Base-by-base conservation (phyloP, 2,888 invertebrate genomes). In the Dolomedes plantarius region DNA sequence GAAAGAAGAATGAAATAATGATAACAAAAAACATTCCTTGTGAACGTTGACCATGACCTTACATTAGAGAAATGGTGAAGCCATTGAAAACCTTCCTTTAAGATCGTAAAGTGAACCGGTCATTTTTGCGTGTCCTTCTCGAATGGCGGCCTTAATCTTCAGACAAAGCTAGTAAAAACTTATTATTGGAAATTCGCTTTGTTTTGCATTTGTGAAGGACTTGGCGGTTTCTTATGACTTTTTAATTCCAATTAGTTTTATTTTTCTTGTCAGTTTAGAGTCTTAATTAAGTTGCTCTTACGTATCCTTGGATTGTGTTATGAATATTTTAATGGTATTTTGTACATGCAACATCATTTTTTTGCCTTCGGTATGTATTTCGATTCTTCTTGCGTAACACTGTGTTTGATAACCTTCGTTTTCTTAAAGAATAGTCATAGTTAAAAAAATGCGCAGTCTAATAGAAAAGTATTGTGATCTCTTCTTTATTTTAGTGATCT, bases 101-200 rank as follows among this genome's bases (percentile, higher is more conserved):
- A 31, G 73, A 77, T 85, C 77, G 77, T 68, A 77, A 78, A 85
- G 56, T 39, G 71, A 77, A 77, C 77, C 27, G 73, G 73, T 83
- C 77, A 85, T 73, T 85, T 85, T 77, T 77, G 67, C 39, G 39
- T 85, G 77, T 85, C 83, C 72, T 77, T 85, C 76, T 67, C 36
- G 2, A 7, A 62, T 6, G 62, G 69, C 73, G 31, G 68, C 62
- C 23, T 71, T 83, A 72, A 67, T 39, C 46, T 46, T 72, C 73
- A 83, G 82, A 83, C 82, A 72, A 83, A 76, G 76, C 67, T 31
- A 39, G 67, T 67, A 68, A 77, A 83, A 76, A 32, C 74, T 56
- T 74, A 46, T 81, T 74, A 74, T 80, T 73, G 73, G 67, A 73
- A 79, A 73, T 39, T 74, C 41, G 32, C 23, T 50, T 77, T 72